Conservation (phyloP, 2,888 invertebrate genomes). For the Argyresthia goedartella region DNA sequence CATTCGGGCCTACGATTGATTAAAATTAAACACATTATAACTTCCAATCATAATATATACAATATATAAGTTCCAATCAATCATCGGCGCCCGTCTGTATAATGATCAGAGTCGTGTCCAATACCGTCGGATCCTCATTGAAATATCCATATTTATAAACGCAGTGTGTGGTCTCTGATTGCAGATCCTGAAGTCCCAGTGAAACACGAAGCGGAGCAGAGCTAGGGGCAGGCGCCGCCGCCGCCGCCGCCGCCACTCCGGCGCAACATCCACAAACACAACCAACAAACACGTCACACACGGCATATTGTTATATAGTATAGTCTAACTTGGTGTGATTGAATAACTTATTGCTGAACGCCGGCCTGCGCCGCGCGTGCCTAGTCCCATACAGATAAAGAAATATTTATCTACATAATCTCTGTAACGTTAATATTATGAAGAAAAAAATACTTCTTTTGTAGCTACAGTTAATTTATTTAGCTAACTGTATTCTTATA, state of each 20-base stretch:
- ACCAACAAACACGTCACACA: too few species aligned
- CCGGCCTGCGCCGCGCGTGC: conserved; percentile 53
- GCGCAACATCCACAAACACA: too few species aligned
- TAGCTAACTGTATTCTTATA: conserved; percentile 44
- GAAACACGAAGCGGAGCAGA: conserved; percentile 23
- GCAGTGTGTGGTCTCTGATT: conserved; percentile 26
- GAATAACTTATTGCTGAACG: conserved; percentile 62
- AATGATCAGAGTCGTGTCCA: too few species aligned
- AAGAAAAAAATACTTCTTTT: conserved; percentile 38
- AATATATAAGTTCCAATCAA: too few species aligned
- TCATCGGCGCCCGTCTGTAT: too few species aligned
- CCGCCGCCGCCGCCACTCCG: too few species aligned
- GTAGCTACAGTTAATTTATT: conserved; percentile 66
- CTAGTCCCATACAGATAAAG: conserved; percentile 66
- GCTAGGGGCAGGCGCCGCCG: background rate
- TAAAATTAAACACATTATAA: too few species aligned
- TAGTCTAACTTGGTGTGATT: conserved; percentile 54
- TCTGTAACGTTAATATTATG: conserved; percentile 46
- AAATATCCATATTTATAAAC: conserved; percentile 6
- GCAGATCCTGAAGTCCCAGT: conserved; percentile 56
- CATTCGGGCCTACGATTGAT: too few species aligned
- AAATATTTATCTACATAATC: conserved; percentile 59
- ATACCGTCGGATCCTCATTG: too few species aligned
- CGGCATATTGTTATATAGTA: too few species aligned
- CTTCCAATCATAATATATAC: too few species aligned